Evolutionary conservation across 1,140 invertebrate genomes (phyloP).

Genomic region (Cyclina sinensis): DNA sequence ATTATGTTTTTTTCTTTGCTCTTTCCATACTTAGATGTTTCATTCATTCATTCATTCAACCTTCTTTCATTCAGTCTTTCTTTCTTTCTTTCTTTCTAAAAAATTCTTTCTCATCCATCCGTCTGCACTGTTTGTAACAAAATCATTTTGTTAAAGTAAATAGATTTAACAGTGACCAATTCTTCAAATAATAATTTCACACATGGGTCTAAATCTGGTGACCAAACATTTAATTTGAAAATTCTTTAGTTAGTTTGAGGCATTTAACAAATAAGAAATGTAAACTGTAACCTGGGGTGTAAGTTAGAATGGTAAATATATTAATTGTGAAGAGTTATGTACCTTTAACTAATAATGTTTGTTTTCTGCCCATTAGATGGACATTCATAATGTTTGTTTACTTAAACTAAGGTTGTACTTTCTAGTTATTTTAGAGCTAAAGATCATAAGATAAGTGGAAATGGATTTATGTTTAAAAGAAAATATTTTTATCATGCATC

Average conservation of each 20-base stretch:
- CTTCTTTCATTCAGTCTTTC: background rate
- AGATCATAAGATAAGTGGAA: constrained; percentile 18
- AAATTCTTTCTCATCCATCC: background rate
- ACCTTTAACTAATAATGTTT: constrained; percentile 39
- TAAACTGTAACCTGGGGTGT: constrained; percentile 16
- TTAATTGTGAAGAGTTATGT: constrained; percentile 12
- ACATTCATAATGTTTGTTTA: constrained; percentile 35
- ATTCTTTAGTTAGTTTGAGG: constrained; percentile 18
- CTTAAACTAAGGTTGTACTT: constrained; percentile 12
- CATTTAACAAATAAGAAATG: constrained; percentile 18
- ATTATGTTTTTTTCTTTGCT: background rate
- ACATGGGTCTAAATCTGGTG: background rate
- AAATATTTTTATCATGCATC: constrained; percentile 2
- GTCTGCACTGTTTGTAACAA: background rate
- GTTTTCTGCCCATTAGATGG: constrained; percentile 21
- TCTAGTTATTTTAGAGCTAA: background rate
- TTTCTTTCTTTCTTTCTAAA: background rate
- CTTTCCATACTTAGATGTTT: background rate
- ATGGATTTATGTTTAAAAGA: constrained; percentile 8
- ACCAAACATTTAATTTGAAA: constrained; percentile 2
- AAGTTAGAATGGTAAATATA: background rate
- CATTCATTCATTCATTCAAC: constrained; percentile 2
- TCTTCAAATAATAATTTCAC: background rate
- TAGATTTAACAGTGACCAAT: constrained; percentile 27
- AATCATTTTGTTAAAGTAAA: background rate